phyloP scores from a whole-genome alignment of 2,797 vertebrate species.

The Ispidina picta region DNA sequence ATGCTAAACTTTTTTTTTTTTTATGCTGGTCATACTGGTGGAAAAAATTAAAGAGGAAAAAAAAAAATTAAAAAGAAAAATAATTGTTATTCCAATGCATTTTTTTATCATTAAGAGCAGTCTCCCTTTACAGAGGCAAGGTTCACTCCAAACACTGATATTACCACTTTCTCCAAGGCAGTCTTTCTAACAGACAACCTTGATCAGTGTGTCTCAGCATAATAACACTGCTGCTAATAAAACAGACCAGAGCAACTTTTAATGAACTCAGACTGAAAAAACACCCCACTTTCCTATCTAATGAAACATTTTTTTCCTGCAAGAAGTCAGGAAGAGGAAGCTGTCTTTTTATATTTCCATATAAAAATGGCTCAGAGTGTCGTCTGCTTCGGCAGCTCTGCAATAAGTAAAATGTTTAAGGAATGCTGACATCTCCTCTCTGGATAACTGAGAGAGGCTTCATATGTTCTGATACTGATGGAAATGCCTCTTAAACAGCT shows the following conservation, averaged over 20 bases:
- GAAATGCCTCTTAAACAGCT: conserved; percentile 63
- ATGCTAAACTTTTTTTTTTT: conserved; percentile 29
- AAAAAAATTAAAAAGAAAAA: background rate
- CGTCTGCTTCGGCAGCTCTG: conserved; percentile 11
- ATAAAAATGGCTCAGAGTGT: conserved; percentile 4
- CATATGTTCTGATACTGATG: conserved; percentile 16
- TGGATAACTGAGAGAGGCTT: conserved; percentile 43
- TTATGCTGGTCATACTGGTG: background rate
- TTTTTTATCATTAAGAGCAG: conserved; percentile 10
- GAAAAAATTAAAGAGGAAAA: background rate
- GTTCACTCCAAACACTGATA: background rate
- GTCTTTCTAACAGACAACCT: background rate
- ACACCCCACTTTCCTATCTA: background rate
- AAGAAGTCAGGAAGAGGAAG: background rate
- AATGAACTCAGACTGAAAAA: conserved; percentile 22
- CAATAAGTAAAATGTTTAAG: conserved; percentile 33
- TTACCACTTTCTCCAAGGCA: background rate
- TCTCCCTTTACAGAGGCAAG: background rate
- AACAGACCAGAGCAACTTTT: conserved; percentile 44
- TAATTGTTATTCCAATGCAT: background rate
- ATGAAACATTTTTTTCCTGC: background rate
- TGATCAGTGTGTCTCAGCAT: background rate
- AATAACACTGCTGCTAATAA: conserved; percentile 6
- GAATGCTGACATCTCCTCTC: conserved; percentile 19
- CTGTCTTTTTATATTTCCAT: conserved; percentile 15